A percentile compares a stretch with the other conserved stretches of the same genome.
Conservation (phyloP, 37 sponge, comb jelly and placozoan species). For the Diacarnus erythraeanus region DNA sequence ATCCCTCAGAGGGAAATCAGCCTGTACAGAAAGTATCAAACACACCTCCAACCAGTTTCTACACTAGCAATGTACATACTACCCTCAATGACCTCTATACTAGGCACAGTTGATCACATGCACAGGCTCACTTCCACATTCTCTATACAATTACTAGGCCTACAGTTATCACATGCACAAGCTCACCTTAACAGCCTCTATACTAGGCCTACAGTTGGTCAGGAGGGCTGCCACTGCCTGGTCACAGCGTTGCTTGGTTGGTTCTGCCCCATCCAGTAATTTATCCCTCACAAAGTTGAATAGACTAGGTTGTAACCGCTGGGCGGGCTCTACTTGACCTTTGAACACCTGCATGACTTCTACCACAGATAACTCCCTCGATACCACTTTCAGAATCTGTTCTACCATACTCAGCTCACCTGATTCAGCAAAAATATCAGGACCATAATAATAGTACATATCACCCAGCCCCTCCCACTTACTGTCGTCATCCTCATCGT, state of each 20-base stretch:
- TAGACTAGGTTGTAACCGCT: slow-evolving; percentile 31
- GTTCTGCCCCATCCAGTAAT: slow-evolving; percentile 39
- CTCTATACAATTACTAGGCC: background rate
- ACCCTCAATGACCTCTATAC: background rate
- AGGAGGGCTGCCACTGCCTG: slow-evolving; percentile 27
- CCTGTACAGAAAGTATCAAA: background rate
- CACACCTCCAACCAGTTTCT: background rate
- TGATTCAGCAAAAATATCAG: background rate
- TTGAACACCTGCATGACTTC: slow-evolving; percentile 40
- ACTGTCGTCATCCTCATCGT: slow-evolving; percentile 4
- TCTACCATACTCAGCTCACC: slow-evolving; percentile 26
- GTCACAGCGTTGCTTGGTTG: slow-evolving; percentile 18
- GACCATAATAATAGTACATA: background rate
- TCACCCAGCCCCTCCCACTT: no score
- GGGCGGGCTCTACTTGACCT: slow-evolving; percentile 14
- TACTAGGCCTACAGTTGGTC: background rate
- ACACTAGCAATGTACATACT: background rate
- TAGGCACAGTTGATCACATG: background rate
- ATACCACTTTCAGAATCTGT: slow-evolving; percentile 24
- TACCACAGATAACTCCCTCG: slow-evolving; percentile 32
- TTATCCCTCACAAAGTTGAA: slow-evolving; percentile 29
- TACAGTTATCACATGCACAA: background rate
- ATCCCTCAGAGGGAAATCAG: background rate
- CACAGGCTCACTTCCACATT: background rate
- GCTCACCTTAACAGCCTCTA: slow-evolving; percentile 1